phyloP scores from a whole-genome alignment of 2,888 invertebrate genomes.

The Philereme vetulata region DNA sequence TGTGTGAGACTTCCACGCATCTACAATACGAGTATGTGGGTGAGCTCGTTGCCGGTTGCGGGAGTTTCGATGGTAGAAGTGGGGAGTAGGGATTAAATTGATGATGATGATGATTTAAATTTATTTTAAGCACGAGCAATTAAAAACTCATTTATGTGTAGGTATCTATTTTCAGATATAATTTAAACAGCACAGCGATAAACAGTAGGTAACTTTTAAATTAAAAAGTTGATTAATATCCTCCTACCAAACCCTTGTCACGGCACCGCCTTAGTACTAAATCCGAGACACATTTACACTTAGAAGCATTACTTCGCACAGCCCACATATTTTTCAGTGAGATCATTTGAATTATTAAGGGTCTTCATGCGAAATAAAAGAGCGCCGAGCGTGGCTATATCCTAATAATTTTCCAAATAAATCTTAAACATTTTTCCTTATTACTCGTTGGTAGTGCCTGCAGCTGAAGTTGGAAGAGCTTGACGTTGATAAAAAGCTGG shows the following conservation, averaged over 20 bases:
- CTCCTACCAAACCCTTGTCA: slow-evolving; percentile 47
- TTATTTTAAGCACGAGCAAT: not conserved
- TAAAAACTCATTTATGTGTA: slow-evolving; percentile 4
- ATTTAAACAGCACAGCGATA: slow-evolving; percentile 39
- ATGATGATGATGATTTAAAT: too few species aligned
- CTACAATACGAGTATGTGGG: too few species aligned
- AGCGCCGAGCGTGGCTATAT: slow-evolving; percentile 37
- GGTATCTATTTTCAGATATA: not conserved
- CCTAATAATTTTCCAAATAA: slow-evolving; percentile 58
- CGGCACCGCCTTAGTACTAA: slow-evolving; percentile 48
- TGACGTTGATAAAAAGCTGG: slow-evolving; percentile 54
- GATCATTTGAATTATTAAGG: slow-evolving; percentile 37
- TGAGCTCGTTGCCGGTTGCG: too few species aligned
- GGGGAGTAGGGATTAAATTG: too few species aligned
- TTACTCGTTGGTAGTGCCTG: slow-evolving; percentile 45
- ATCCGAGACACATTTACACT: slow-evolving; percentile 46
- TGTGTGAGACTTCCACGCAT: too few species aligned
- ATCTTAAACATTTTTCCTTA: slow-evolving; percentile 60
- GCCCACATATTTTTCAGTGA: slow-evolving; percentile 30
- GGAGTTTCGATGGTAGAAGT: too few species aligned
- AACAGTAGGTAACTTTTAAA: slow-evolving; percentile 50
- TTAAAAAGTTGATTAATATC: slow-evolving; percentile 59
- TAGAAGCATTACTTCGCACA: slow-evolving; percentile 43
- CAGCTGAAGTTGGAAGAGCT: slow-evolving; percentile 45
- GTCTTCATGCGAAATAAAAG: slow-evolving; percentile 41